These are phyloP conservation scores for Pogonomyrmex californicus DNA, from an alignment of 1,140 invertebrate genomes.

Conservation along the genomic window DNA sequence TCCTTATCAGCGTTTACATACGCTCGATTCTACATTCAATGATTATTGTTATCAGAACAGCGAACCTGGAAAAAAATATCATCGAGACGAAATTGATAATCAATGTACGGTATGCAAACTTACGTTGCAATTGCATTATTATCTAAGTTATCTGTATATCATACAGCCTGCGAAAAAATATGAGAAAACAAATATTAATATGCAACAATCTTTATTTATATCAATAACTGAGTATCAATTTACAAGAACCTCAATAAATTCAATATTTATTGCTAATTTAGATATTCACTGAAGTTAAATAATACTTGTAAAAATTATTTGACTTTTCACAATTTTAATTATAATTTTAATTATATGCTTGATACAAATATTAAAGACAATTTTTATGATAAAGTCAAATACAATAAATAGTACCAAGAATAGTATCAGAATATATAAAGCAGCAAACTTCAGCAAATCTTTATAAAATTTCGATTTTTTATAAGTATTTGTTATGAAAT, in stretches of 20 bases:
- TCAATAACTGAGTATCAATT: background rate
- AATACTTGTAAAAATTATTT: too few species aligned
- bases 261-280: too few species aligned
- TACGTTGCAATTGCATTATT: background rate
- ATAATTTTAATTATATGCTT: too few species aligned
- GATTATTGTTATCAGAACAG: conserved; percentile 43
- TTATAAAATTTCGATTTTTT: too few species aligned
- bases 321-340: too few species aligned
- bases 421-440: too few species aligned
- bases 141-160: background rate
- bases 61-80: conserved; percentile 42
- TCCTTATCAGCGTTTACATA: conserved; percentile 39
- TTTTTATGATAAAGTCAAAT: too few species aligned
- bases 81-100: background rate
- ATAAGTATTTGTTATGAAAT: too few species aligned
- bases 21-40: conserved; percentile 26
- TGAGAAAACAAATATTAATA: background rate
- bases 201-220: background rate
- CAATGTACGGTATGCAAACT: background rate
- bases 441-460: too few species aligned
- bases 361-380: too few species aligned
- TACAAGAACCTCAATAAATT: background rate
- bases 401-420: too few species aligned
- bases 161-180: background rate
- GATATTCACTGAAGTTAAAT: too few species aligned